Base-by-base conservation (phyloP, 37 sponge, comb jelly and placozoan species). In the Aplysina aerophoba region DNA sequence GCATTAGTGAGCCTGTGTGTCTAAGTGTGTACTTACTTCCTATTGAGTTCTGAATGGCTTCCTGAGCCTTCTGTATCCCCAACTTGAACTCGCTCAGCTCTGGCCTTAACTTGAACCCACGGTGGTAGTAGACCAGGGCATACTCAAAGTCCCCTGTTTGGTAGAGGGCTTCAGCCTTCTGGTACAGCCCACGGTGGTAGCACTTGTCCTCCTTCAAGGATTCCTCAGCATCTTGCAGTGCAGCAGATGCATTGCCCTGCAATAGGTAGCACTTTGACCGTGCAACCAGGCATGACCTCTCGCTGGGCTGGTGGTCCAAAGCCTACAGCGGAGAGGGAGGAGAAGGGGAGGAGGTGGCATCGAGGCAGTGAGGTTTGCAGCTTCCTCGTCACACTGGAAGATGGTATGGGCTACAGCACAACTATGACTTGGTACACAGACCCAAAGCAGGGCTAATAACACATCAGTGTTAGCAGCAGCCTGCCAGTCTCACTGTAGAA, bases 41-140 rank as follows among this genome's bases (percentile, higher is more conserved):
- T 58, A 98, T 94, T 53, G 94, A 94, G 81, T 98, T 98, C 55
- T 90, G 89, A 62, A 98, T 96, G 55, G 99, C 99, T 63, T 98
- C 99, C 80, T 94, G 87, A n/a, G 97, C 95, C 86, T 98, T 98
- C 63, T 98, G 97, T 11, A 98, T 96, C 3, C 99, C 99, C 25
- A 94, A 90, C 69, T 80, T 86, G 83, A 98, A 98, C 80, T 96
- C 99, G 0, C 88, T 80, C 20, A 96, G 84, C 74, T 98, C 96
- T 0, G 99, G 96, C 31, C 99, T 82, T 35, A 96, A 84, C 82
- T 98, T 96, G 85, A 89, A 73, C 37, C 99, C 99, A 20, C 99
- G 85, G 80, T 98, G 97, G 72, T 92, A 98, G 88, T 93, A 91
- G 33, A 98, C 89, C 34, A 98, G 82, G 15, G 99, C 99, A 84